Percentiles rank a stretch among this genome's conserved stretches.
phyloP scores from a whole-genome alignment of 2,113 vertebrate genomes.

The Talpa occidentalis region DNA sequence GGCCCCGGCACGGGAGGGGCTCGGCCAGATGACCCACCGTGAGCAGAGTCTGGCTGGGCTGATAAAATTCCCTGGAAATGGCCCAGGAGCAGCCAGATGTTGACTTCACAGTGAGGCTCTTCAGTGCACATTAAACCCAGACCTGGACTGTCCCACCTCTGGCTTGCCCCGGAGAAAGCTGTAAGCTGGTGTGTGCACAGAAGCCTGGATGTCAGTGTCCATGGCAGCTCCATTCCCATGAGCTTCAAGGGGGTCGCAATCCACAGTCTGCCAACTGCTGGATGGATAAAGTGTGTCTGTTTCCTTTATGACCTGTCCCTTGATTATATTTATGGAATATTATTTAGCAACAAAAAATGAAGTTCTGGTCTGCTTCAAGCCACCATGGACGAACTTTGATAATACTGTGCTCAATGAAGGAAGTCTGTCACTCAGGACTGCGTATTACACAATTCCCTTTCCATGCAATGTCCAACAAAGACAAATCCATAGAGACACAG shows the following conservation, averaged over 20 bases:
- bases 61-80: conserved; percentile 85
- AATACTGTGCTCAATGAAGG: background rate
- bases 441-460: background rate
- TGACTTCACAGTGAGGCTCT: conserved; percentile 77
- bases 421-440: background rate
- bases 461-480: background rate
- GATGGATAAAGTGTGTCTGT: no score
- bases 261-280: background rate
- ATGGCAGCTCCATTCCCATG: background rate
- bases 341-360: background rate
- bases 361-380: no score
- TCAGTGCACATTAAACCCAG: conserved; percentile 23
- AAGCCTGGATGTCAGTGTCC: background rate
- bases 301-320: background rate
- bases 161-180: background rate
- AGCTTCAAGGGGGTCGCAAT: background rate
- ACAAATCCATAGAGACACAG: background rate
- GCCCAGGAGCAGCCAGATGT: conserved; percentile 87
- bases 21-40: conserved; percentile 74
- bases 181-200: background rate
- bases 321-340: background rate
- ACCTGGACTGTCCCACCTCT: background rate
- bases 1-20: conserved; percentile 81
- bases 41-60: conserved; percentile 79
- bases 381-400: background rate